phyloP scores from a whole-genome alignment of 1,140 invertebrate species.

The Nasonia longicornis region DNA sequence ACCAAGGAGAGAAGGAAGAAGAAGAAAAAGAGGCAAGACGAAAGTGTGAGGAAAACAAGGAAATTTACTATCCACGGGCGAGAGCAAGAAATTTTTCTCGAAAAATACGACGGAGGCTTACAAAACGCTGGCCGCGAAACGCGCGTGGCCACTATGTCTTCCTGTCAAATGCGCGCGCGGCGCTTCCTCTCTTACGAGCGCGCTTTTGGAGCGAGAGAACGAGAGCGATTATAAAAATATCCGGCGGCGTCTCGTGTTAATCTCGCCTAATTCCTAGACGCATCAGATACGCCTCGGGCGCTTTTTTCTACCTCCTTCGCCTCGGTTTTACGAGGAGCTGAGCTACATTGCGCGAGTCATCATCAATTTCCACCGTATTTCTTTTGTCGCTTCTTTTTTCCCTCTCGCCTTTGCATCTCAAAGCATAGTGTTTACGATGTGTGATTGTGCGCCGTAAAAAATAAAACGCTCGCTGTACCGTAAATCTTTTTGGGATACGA shows the following conservation, averaged over 20 bases:
- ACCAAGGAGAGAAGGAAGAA: neutral
- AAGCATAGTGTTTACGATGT: neutral
- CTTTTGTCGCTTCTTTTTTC: neutral
- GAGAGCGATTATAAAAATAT: conserved; percentile 41
- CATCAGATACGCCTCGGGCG: neutral
- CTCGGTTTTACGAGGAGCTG: neutral
- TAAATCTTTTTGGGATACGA: neutral
- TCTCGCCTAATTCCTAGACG: conserved; percentile 35
- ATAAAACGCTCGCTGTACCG: neutral
- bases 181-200: neutral
- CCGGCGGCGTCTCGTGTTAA: conserved; percentile 8
- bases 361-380: conserved; percentile 19
- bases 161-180: conserved; percentile 11
- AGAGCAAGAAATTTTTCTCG: conserved; percentile 36
- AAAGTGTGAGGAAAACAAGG: conserved; percentile 17
- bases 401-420: neutral
- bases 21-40: neutral
- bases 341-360: conserved; percentile 8
- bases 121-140: conserved; percentile 23
- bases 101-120: conserved; percentile 35
- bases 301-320: conserved; percentile 7
- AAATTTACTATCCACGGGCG: conserved; percentile 23
- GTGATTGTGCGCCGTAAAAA: neutral
- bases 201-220: neutral
- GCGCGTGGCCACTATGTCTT: neutral